Evolutionary conservation across 1,140 invertebrate species (phyloP), one percentile per base, ranked within the genome.

Genomic region (Meloidogyne floridensis): DNA sequence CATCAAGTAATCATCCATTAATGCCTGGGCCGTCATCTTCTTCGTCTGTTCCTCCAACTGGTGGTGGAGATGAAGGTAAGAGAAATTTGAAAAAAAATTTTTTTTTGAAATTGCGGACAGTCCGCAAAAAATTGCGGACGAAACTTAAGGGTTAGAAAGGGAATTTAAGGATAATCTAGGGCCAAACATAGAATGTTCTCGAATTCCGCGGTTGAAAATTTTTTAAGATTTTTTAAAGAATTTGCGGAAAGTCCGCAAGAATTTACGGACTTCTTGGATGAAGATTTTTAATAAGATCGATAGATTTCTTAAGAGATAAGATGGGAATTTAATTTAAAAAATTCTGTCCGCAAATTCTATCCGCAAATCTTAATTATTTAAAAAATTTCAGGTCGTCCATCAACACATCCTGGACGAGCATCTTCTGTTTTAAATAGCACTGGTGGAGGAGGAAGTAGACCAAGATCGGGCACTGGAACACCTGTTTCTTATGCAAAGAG

Each of bases 401-500:
- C 79, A 10, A 71, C 80, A 11, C 76, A 70, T 18, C 75, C 77
- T 3, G 77, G 80, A 10, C 77, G 77, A 13, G 43, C 59, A 54
- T 71, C 77, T 43, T 79, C 77, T 20, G 77, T 72, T 32, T 3
- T 79, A n/a, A 79, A 79, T n/a, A 79, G 65, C 59, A 71, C 53
- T 18, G 70, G n/a, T 59, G 76, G 76, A 3, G 56, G 47, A 2
- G 65, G 47, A 8, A 72, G 18, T 32, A 69, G 77, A 2, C 77
- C 80, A 42, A 47, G 79, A 42, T 80, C 79, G 2, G 75, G 80
- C 1, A 65, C 70, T n/a, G 54, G 54, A 47, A 75, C 81, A 20
- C 80, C 71, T 18, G 72, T 71, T 65, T 82, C 80, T 15, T 74
- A 47, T 77, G 54, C 71, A 32, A 88, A 90, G 80, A 81, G 83